Conservation (phyloP, 2,113 vertebrate species). For the Ploceus nigricollis region DNA sequence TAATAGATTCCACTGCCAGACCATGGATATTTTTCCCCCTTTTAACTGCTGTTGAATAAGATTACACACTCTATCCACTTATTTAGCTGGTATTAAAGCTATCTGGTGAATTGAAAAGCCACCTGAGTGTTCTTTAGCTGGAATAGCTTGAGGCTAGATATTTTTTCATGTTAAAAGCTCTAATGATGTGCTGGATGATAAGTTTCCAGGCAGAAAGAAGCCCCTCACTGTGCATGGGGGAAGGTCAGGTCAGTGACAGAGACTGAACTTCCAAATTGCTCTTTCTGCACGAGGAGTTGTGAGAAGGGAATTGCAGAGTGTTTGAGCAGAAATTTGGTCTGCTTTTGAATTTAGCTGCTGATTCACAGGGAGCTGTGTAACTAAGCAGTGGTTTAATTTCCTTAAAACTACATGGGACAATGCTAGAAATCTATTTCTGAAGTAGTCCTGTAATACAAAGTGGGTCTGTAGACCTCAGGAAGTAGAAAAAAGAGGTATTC, state of each 20-base stretch:
- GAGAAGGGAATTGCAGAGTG: constrained; percentile 4
- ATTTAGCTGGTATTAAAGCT: constrained; percentile 39
- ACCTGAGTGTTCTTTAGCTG: constrained; percentile 41
- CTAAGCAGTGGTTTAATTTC: background rate
- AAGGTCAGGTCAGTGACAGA: constrained; percentile 42
- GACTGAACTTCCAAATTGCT: constrained; percentile 40
- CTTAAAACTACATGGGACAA: background rate
- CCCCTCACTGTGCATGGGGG: background rate
- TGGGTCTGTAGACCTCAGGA: background rate
- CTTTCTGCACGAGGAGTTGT: constrained; percentile 19
- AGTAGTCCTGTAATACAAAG: background rate
- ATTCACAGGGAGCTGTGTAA: background rate
- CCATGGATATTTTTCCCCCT: background rate
- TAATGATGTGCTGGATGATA: constrained; percentile 52
- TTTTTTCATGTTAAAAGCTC: constrained; percentile 59
- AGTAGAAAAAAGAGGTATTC: background rate
- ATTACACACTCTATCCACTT: background rate
- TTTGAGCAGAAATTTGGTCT: background rate
- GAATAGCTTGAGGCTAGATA: constrained; percentile 19
- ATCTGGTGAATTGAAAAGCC: constrained; percentile 37
- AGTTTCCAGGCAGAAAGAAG: constrained; percentile 32
- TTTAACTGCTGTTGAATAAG: constrained; percentile 43
- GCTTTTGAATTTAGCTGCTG: constrained; percentile 20
- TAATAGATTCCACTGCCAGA: background rate
- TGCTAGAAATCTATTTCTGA: background rate